Base-by-base conservation (phyloP, 1,140 invertebrate genomes). In the Lepeophtheirus salmonis region DNA sequence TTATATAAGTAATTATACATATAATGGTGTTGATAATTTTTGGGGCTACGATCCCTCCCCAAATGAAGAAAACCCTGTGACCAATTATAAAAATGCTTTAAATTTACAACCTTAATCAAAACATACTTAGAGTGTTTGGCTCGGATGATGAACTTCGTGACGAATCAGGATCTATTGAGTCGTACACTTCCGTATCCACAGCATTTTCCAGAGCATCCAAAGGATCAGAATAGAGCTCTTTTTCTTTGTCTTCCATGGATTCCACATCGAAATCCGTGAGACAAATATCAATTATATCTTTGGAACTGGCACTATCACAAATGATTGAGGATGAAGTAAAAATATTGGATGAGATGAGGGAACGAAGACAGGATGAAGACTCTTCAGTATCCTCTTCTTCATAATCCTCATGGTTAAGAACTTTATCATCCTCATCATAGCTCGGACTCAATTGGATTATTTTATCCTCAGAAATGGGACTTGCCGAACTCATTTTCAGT, bases 271-370 rank as follows among this genome's bases (percentile, higher is more conserved):
- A 41, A n/a, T 41, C 30, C 30, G 30, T 41, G 6, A 41, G n/a
- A n/a, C 30, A 41, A 41, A 41, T 41, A 41, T 41, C 30, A 10
- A 41, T 41, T 10, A 41, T 41, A n/a, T 41, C 30, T 41, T 41
- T 41, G 30, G 30, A 41, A 14, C 26, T 21, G 25, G 56, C 50
- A 21, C 50, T 41, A 22, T 60, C 62, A 26, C 30, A 41, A 41
- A 41, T n/a, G 30, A 41, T 41, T 6, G 30, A 41, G 30, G 30
- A 41, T 10, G 30, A 41, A 10, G 30, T 10, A n/a, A 41, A 41
- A 10, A 41, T 41, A 6, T 41, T 41, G 6, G 30, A 48, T 63
- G 64, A 25, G 63, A 64, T 14, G 63, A 64, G 16, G 64, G 63
- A 17, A 56, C 54, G 55, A 62, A 63, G 20, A 60, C 55, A 50